These are phyloP conservation scores for Drosophila mimetica DNA, from an alignment of 2,888 invertebrate species.

Conservation along the genomic window DNA sequence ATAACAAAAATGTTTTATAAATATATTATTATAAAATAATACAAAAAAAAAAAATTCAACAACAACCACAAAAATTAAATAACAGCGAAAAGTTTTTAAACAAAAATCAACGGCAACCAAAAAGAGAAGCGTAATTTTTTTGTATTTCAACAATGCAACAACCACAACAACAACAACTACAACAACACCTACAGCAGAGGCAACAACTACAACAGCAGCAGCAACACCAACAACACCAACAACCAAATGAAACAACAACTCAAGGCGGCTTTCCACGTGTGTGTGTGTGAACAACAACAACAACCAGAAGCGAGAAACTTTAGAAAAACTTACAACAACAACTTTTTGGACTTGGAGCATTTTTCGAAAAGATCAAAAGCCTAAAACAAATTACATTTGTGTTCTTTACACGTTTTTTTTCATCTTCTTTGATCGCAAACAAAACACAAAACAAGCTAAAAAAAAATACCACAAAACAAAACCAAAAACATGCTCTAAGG, in stretches of 20 bases:
- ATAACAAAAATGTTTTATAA: constrained; percentile 59
- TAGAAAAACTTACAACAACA: constrained; percentile 42
- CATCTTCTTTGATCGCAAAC: constrained; percentile 5
- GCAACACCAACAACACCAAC: constrained; percentile 36
- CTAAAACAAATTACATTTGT: constrained; percentile 21
- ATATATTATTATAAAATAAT: constrained; percentile 48
- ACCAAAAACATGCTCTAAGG: constrained; percentile 38
- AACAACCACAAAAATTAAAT: constrained; percentile 14
- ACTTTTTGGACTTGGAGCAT: constrained; percentile 43
- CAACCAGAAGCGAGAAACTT: constrained; percentile 28
- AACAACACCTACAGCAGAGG: constrained; percentile 52
- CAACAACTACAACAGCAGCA: constrained; percentile 39
- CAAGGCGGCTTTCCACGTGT: constrained; percentile 56
- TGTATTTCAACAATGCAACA: constrained; percentile 32
- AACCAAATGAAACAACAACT: constrained; percentile 50
- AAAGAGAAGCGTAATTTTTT: constrained; percentile 23
- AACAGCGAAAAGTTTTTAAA: constrained; percentile 36
- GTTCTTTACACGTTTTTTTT: constrained; percentile 11
- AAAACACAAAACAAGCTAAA: not conserved
- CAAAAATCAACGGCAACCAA: constrained; percentile 18
- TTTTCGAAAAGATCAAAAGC: constrained; percentile 13
- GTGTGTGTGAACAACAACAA: constrained; percentile 65
- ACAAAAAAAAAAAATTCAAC: constrained; percentile 22
- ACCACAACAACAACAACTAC: constrained; percentile 43
- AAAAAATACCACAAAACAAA: not conserved